Evolutionary conservation across 2,888 invertebrate genomes (phyloP), one percentile per base, ranked within the genome.

Genomic region (Tinea pellionella): DNA sequence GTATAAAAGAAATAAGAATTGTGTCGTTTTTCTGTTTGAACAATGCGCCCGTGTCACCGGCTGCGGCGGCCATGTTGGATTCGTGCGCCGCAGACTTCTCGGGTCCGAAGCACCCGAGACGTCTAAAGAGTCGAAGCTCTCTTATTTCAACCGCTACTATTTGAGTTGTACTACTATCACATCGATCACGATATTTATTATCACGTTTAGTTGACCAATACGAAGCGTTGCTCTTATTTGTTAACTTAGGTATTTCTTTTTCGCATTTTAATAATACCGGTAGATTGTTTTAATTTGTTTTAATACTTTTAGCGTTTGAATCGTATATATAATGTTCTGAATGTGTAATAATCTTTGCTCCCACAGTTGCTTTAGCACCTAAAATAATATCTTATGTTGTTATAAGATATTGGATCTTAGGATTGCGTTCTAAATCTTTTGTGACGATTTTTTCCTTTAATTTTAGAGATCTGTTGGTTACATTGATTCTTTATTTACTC

Each of bases 1-100:
- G 63, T 63, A 66, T 68, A 68, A 78, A 79, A 80, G 75, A 75
- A 68, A 80, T 81, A 80, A 83, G 77, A 72, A 78, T 78, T 80
- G 80, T 82, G 78, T 83, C 80, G 82, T 80, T 80, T 81, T 74
- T 79, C 79, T 83, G 84, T 84, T 81, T 81, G 83, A 82, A 85
- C 85, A 87, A 86, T 78, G 74, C 75, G 68, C 72, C 61, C 77
- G 76, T 81, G 86, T 86, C 86, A 78, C 77, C 77, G 80, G 71
- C 80, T 47, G 47, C 60, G 57, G 59, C 60, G 76, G 85, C 85
- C 84, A 83, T 82, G 70, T 78, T 83, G 79, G 15, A 55, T 59
- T 61, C 60, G 56, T 60, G 59, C 18, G 41, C 15, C 24, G 41
- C 18, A 41, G 59, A 59, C 59, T 41, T 24, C 24, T 59, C 42